These are phyloP conservation scores for Lucilia cuprina DNA, from an alignment of 1,140 invertebrate genomes.

Conservation along the genomic window DNA sequence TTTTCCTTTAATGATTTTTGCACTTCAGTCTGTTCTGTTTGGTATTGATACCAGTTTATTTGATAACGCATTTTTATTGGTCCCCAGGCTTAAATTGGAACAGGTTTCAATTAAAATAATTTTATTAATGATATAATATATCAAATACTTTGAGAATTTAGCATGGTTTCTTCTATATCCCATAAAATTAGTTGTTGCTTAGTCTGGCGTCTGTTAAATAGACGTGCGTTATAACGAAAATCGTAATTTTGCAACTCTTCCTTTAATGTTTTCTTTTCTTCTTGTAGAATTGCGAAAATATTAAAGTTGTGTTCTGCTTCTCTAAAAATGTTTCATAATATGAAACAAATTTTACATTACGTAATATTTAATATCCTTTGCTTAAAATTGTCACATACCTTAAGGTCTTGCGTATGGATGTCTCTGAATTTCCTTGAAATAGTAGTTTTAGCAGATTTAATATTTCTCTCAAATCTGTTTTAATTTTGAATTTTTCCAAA, in stretches of 20 bases:
- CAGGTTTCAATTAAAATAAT: too few species aligned
- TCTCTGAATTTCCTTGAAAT: background rate
- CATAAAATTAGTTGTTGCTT: background rate
- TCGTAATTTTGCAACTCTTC: background rate
- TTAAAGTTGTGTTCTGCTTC: background rate
- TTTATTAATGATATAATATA: background rate
- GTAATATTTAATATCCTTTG: too few species aligned
- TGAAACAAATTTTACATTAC: background rate
- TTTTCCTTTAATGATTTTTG: background rate
- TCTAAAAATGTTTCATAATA: background rate
- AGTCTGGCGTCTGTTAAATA: background rate
- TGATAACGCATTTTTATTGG: conserved; percentile 18
- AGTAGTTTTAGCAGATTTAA: background rate
- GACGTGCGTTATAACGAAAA: background rate
- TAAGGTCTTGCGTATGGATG: background rate
- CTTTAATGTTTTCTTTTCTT: background rate
- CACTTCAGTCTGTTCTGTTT: background rate
- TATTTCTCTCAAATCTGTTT: background rate
- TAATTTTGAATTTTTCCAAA: background rate
- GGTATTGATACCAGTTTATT: background rate
- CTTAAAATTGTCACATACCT: too few species aligned
- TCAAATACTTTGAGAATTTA: background rate
- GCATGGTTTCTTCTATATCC: background rate
- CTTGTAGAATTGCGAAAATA: background rate
- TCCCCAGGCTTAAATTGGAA: background rate